Conservation (phyloP, 2,888 invertebrate genomes). For the Chaitophorus viminalis region DNA sequence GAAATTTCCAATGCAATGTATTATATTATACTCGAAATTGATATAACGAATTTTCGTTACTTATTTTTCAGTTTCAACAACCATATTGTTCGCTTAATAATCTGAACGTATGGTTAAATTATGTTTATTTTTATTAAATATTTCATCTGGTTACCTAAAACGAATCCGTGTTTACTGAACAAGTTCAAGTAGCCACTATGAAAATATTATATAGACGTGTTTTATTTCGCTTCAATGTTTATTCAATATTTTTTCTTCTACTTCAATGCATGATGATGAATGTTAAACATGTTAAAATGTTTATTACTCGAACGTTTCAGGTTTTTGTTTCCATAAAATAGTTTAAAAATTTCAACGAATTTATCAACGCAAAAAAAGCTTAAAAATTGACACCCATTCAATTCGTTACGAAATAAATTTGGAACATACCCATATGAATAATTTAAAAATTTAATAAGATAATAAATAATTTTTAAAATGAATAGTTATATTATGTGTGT, state of each 20-base stretch:
- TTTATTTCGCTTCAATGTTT: not conserved
- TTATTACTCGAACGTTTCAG: not conserved
- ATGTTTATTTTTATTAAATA: not conserved
- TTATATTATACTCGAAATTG: not conserved
- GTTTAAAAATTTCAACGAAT: not conserved
- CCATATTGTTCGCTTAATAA: not conserved
- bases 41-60: no score
- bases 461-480: not conserved
- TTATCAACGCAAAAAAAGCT: no score
- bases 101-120: not conserved
- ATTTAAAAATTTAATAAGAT: no score
- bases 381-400: not conserved
- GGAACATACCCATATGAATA: not conserved
- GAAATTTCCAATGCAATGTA: not conserved
- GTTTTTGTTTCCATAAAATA: not conserved
- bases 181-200: no score
- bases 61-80: not conserved
- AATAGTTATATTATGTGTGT: not conserved
- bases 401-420: not conserved
- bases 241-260: not conserved
- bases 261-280: not conserved
- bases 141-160: not conserved
- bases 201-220: not conserved
- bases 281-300: not conserved
- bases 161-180: no score